A percentile compares a stretch with the other conserved stretches of the same genome.
Evolutionary conservation across 2,113 vertebrate genomes (phyloP).

Genomic region (Notothenia coriiceps): DNA sequence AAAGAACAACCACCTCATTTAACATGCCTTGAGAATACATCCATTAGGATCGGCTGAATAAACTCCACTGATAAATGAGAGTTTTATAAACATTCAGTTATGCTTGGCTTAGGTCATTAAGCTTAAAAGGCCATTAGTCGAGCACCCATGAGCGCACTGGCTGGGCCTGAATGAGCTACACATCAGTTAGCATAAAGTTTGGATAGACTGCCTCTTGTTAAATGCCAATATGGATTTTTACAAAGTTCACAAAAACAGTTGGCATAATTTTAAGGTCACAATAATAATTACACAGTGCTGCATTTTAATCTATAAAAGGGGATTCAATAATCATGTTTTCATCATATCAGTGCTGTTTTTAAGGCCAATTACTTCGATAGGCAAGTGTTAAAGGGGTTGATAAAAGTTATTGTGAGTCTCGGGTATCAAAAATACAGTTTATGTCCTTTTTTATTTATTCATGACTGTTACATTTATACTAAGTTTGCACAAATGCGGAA

Average conservation of each 20-base stretch:
- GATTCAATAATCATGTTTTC: not conserved
- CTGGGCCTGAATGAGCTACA: conserved; percentile 35
- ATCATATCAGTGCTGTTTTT: conserved; percentile 2
- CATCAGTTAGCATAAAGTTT: conserved; percentile 53
- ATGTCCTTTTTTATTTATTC: not conserved
- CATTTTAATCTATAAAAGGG: not conserved
- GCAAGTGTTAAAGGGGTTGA: not conserved
- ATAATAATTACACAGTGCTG: not conserved
- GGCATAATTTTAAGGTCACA: not conserved
- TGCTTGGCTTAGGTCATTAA: conserved; percentile 66
- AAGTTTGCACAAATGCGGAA: too few species aligned
- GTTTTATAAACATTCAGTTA: conserved; percentile 69
- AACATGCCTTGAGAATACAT: conserved; percentile 49
- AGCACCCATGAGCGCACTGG: conserved; percentile 47
- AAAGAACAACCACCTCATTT: conserved; percentile 66
- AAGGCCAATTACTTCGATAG: not conserved
- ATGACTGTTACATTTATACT: too few species aligned
- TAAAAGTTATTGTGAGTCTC: not conserved
- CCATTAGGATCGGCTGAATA: conserved; percentile 63
- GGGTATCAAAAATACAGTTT: not conserved
- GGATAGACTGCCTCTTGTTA: conserved; percentile 18
- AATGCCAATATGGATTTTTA: conserved; percentile 29
- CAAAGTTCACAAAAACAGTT: conserved; percentile 26
- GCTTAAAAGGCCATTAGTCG: conserved; percentile 73
- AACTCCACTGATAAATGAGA: conserved; percentile 60